phyloP scores from a whole-genome alignment of 2,888 invertebrate genomes.

The Noctuana brunneofusca region DNA sequence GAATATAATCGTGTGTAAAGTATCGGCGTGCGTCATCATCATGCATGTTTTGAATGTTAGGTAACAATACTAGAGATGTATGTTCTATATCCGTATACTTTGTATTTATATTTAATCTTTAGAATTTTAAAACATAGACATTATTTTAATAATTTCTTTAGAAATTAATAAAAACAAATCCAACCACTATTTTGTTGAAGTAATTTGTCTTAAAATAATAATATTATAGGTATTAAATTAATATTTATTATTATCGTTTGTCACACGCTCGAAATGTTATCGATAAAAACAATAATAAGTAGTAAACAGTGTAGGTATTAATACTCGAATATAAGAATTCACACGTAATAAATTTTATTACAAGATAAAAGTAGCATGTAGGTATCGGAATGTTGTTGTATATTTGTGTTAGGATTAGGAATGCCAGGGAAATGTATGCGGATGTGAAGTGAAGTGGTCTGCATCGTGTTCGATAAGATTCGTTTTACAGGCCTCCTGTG shows the following conservation, averaged over 20 bases:
- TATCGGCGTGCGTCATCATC: conserved; percentile 27
- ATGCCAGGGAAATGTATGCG: conserved; percentile 47
- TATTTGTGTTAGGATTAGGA: conserved; percentile 39
- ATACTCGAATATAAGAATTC: background rate
- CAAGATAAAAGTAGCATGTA: conserved; percentile 13
- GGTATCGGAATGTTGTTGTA: conserved; percentile 40
- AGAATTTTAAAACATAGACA: background rate
- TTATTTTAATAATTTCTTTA: background rate
- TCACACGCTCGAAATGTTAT: background rate
- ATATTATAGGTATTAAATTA: background rate
- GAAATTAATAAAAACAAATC: background rate
- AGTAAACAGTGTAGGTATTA: background rate
- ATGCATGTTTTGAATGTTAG: conserved; percentile 15
- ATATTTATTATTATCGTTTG: background rate
- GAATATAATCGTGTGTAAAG: conserved; percentile 12
- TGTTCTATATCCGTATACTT: background rate
- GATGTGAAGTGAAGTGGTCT: conserved; percentile 44
- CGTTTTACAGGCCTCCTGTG: conserved; percentile 53
- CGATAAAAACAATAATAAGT: conserved; percentile 5
- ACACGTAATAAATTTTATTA: conserved; percentile 7
- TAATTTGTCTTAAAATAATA: too few relatives aligned
- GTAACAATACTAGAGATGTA: background rate
- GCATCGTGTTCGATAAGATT: conserved; percentile 45
- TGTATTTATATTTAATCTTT: background rate
- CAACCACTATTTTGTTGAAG: too few relatives aligned